Evolutionary conservation across 2,888 invertebrate genomes (phyloP).

Genomic region (Creontiades dilutus): DNA sequence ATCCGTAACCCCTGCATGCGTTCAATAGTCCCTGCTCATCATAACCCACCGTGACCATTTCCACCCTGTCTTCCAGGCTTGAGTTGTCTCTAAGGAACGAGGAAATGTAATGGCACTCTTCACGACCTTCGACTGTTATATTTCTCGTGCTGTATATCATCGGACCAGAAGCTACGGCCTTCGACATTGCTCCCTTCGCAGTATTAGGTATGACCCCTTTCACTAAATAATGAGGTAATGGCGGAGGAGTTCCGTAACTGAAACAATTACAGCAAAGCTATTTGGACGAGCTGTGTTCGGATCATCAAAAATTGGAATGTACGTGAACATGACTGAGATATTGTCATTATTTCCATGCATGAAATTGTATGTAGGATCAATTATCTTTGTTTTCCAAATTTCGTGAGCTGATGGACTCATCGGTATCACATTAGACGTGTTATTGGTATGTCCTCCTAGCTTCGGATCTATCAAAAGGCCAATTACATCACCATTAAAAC

Average conservation of each 20-base stretch:
- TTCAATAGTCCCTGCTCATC: too few relatives aligned
- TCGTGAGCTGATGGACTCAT: neutral
- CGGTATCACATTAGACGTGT: neutral
- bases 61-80: neutral
- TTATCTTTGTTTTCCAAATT: neutral
- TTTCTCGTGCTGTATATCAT: neutral
- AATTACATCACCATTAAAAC: neutral
- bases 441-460: neutral
- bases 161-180: neutral
- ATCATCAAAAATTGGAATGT: conserved; percentile 16
- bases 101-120: neutral
- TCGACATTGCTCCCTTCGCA: neutral
- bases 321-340: neutral
- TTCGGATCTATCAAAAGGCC: neutral
- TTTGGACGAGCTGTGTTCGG: neutral
- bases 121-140: neutral
- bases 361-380: neutral
- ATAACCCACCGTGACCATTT: neutral
- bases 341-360: too few relatives aligned
- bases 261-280: neutral
- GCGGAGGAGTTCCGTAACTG: neutral
- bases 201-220: neutral
- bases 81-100: neutral
- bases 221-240: neutral
- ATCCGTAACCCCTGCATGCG: neutral